A percentile compares a stretch with the other conserved stretches of the same genome.
Evolutionary conservation across 2,113 vertebrate genomes (phyloP).

Genomic region (Phalacrocorax pelagicus): DNA sequence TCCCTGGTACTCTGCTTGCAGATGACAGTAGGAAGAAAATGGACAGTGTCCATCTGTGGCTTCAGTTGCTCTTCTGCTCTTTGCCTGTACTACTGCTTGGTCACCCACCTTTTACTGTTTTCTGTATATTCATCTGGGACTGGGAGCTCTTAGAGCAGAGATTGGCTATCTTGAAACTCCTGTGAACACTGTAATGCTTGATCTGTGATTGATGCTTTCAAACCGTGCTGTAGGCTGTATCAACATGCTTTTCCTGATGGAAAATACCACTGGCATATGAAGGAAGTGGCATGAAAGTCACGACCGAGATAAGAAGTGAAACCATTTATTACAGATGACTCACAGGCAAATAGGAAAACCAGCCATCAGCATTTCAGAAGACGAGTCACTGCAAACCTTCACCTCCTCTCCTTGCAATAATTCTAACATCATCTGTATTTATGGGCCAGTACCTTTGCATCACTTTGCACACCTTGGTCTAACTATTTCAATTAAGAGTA

Average conservation of each 20-base stretch:
- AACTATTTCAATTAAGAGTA: neutral
- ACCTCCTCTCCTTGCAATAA: neutral
- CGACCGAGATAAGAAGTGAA: neutral
- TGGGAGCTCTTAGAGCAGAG: neutral
- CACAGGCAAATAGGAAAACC: neutral
- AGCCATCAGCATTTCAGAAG: neutral
- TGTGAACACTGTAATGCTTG: neutral
- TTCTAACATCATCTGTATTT: neutral
- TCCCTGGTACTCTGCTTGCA: neutral
- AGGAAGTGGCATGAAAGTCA: neutral
- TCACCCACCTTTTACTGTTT: neutral
- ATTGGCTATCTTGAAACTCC: neutral
- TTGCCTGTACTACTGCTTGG: neutral
- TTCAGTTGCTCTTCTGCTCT: neutral
- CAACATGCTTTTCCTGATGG: neutral
- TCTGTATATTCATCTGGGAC: neutral
- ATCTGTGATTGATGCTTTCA: neutral
- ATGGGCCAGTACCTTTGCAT: neutral
- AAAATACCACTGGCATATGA: neutral
- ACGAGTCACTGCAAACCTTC: neutral
- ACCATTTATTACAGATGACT: neutral
- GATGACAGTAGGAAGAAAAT: neutral
- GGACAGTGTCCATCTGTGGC: neutral
- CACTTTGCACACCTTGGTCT: neutral
- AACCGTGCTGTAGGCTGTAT: neutral